Base-by-base conservation (phyloP, 2,888 invertebrate genomes). In the Leptopterna dolabrata region DNA sequence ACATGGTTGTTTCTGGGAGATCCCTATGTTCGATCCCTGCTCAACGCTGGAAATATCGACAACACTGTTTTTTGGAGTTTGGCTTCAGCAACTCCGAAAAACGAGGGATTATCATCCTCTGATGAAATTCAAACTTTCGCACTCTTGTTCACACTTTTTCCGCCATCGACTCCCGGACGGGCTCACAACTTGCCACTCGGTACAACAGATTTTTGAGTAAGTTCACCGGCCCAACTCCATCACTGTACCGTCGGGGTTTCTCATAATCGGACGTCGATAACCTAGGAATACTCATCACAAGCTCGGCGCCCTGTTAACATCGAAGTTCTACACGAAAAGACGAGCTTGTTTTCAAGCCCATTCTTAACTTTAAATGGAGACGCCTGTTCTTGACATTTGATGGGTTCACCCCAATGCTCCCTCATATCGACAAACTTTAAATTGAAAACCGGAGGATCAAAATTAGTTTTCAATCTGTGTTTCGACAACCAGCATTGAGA, bases 281-380 rank as follows among this genome's bases (percentile, higher is more conserved):
- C 63, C 63, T 19, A 1, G 24, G 13, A 27, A 63, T 24, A 27
- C 9, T 24, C 11, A 63, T 63, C 47, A 13, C 47, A 13, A 13
- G 16, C 47, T 4, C 13, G 24, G 11, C 4, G 27, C 19, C 27
- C 63, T 63, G 24, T 4, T 63, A 36, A 63, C 63, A 63, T 11
- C 63, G 7, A 63, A 63, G 24, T 63, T 63, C 24, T 63, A 63
- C 24, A 24, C 63, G 27, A 63, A 63, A 63, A 63, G 24, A 47
- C 47, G 30, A 76, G 76, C 30, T 30, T 47, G 43, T 78, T 78
- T 78, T 78, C 78, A 78, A 78, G 43, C 45, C 45, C 45, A 43
- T 47, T 78, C 78, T 78, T 45, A 78, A 78, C 78, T 78, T 78
- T 78, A 78, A 78, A 78, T 78, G 78, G 76, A 78, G 78, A 45